phyloP scores from a whole-genome alignment of 2,888 invertebrate genomes.

The Troides aeacus region DNA sequence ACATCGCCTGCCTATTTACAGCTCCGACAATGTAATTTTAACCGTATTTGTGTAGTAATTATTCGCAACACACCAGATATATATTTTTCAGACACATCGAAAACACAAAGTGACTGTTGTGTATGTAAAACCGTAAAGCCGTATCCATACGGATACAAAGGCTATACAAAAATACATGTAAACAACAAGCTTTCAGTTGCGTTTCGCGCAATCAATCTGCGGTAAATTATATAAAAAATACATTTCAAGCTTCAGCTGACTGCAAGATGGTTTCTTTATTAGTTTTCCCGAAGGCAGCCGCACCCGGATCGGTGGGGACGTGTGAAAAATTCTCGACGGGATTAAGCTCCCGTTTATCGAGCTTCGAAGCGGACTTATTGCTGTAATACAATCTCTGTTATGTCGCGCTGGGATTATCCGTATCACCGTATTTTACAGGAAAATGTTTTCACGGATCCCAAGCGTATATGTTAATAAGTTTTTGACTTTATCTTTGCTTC shows the following conservation, averaged over 20 bases:
- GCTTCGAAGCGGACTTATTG: conserved; percentile 68
- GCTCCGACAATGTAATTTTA: conserved; percentile 37
- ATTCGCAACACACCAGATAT: conserved; percentile 2
- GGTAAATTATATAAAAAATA: conserved; percentile 81
- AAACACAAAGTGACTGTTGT: neutral
- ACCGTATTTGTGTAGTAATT: conserved; percentile 24
- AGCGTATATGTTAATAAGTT: conserved; percentile 32
- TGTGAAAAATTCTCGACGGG: conserved; percentile 74
- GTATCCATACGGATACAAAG: neutral
- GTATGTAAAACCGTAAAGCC: neutral
- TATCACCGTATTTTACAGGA: conserved; percentile 59
- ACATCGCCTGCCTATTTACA: conserved; percentile 41
- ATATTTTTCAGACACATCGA: conserved; percentile 2
- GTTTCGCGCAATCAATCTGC: conserved; percentile 69
- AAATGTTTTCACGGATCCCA: conserved; percentile 40
- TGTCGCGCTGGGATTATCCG: conserved; percentile 71
- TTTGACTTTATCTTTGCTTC: conserved; percentile 5
- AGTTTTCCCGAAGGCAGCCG: conserved; percentile 70
- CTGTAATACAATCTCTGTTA: conserved; percentile 78
- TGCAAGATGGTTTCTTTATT: conserved; percentile 79
- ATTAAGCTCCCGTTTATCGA: conserved; percentile 74
- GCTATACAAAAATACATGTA: conserved; percentile 1
- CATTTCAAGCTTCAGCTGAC: conserved; percentile 80
- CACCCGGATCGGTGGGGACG: conserved; percentile 59
- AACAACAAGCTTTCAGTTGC: conserved; percentile 53